A percentile compares a stretch with the other conserved stretches of the same genome.
Evolutionary conservation across 2,888 invertebrate genomes (phyloP).

Genomic region (Abrostola triplasia): DNA sequence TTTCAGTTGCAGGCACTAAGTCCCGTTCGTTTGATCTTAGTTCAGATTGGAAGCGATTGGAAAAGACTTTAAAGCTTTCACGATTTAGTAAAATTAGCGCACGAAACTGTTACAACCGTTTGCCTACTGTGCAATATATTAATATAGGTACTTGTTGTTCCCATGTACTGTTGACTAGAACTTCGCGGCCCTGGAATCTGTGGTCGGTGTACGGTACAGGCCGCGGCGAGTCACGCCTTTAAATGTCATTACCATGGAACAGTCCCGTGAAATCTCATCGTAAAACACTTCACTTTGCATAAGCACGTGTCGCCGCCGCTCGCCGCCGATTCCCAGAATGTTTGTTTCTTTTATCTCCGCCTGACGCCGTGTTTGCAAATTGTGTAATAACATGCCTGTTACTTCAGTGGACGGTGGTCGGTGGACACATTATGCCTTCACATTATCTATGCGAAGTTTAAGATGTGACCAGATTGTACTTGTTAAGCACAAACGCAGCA

Average conservation of each 20-base stretch:
- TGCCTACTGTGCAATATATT: constrained; percentile 41
- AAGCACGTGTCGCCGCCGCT: constrained; percentile 43
- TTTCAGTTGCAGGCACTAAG: constrained; percentile 37
- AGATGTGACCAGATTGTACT: constrained; percentile 5
- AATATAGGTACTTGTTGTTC: constrained; percentile 38
- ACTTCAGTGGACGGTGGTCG: constrained; percentile 24
- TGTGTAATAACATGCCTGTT: constrained; percentile 32
- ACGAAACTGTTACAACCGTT: constrained; percentile 40
- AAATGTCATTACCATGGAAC: constrained; percentile 71
- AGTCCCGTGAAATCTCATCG: constrained; percentile 59
- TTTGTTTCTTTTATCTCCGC: constrained; percentile 32
- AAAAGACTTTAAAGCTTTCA: constrained; percentile 45
- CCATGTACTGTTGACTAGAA: constrained; percentile 26
- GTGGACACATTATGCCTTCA: constrained; percentile 24
- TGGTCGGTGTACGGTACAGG: constrained; percentile 61
- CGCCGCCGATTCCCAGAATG: constrained; percentile 40
- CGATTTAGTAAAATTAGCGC: constrained; percentile 49
- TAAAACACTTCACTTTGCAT: constrained; percentile 41
- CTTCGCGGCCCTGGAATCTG: constrained; percentile 52
- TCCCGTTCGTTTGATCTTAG: constrained; percentile 50
- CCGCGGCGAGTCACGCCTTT: constrained; percentile 68
- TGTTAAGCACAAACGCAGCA: neutral
- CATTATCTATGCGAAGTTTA: constrained; percentile 8
- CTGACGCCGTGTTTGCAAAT: constrained; percentile 21
- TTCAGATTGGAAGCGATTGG: constrained; percentile 43